Base-by-base conservation (phyloP, 2,113 vertebrate genomes). In the Chionomys nivalis region DNA sequence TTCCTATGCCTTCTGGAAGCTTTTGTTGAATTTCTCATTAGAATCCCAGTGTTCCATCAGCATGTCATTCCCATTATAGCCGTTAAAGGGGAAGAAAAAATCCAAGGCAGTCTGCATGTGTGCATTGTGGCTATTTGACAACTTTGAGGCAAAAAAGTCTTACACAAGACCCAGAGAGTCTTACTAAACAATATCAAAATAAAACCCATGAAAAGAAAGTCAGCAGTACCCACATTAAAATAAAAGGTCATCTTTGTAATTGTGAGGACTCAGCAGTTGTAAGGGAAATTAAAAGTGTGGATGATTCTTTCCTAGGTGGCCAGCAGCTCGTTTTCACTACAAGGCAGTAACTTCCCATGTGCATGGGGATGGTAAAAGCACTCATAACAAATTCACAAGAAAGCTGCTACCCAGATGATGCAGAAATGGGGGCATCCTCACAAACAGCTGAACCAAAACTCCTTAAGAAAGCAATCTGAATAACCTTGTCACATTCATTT, bases 401-500 rank as follows among this genome's bases (percentile, higher is more conserved):
- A 89, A 39, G 75, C 13, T 70, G 61, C 76, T 47, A 13, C 72
- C 58, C 92, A 86, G 23, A 52, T 1, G 7, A 65, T n/a, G 55
- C 86, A 83, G 66, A 93, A 90, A 44, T 68, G 5, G n/a, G 49
- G 65, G 47, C 61, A 55, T 55, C 63, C 52, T 83, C 83, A 3
- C 0, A 1, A 36, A 49, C 70, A 93, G 79, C 76, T 52, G 87
- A 92, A 52, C 52, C 63, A 63, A 88, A 95, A 76, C 52, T 70
- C 82, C 92, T 95, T 92, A 97, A 96, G 94, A 96, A 96, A 96
- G 93, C 94, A 88, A 92, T 91, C 95, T 81, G 90, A 96, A 96
- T 94, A 97, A 97, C 96, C 98, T 97, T 96, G 94, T 97, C 98
- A 91, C 89, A 97, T 93, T 94, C 75, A 88, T 98, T 98, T 89